Percentiles rank a stretch among this genome's conserved stretches.
Conservation (phyloP, 2,888 invertebrate genomes). For the Rhogogaster chlorosoma region DNA sequence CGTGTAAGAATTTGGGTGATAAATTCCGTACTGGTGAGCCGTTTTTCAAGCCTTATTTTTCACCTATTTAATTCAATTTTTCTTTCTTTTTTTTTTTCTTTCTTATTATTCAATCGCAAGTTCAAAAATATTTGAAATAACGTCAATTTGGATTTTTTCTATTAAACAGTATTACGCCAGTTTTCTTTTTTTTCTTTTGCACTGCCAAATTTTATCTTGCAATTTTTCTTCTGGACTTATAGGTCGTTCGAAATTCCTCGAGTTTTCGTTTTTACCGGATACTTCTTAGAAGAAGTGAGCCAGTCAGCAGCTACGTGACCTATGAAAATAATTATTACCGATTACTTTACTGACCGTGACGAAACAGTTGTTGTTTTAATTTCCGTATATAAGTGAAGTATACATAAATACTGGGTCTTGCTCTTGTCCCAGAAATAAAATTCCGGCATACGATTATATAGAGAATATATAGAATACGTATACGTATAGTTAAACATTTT, state of each 20-base stretch:
- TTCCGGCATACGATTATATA: background rate
- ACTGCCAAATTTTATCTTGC: no score
- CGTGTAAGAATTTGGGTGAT: constrained; percentile 69
- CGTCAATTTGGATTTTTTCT: background rate
- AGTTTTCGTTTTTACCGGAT: background rate
- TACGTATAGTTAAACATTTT: background rate
- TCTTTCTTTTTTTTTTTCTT: no score
- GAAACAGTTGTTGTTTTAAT: background rate
- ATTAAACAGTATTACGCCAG: no score
- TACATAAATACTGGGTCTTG: background rate
- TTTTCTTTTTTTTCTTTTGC: no score
- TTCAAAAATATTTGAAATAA: background rate
- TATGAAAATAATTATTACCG: constrained; percentile 11
- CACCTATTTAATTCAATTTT: background rate
- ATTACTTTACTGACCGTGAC: constrained; percentile 1
- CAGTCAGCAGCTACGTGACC: background rate
- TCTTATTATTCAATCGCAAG: no score
- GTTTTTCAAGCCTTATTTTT: constrained; percentile 66
- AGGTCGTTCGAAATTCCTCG: background rate
- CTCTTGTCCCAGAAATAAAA: background rate
- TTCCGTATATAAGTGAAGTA: background rate
- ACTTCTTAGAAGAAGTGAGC: background rate
- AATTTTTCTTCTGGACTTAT: background rate
- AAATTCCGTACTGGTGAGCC: constrained; percentile 73
- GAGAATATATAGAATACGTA: background rate